Base-by-base conservation (phyloP, 1,140 invertebrate genomes). In the Melitaea cinxia region DNA sequence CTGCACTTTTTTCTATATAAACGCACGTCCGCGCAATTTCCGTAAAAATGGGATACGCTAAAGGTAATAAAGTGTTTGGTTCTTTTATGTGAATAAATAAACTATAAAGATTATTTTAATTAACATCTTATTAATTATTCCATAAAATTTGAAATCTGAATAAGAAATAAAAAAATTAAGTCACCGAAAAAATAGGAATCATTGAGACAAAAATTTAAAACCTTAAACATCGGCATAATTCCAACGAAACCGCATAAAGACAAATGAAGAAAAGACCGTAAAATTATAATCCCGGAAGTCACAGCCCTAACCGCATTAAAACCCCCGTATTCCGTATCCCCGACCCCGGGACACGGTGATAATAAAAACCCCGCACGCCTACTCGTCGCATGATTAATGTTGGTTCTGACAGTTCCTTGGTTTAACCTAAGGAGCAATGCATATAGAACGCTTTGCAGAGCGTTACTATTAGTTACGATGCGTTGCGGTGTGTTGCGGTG, bases 321-420 rank as follows among this genome's bases (percentile, higher is more conserved):
- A 7, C 60, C 60, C 52, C 39, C n/a, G n/a, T n/a, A n/a, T n/a
- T n/a, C 47, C 24, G 50, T 19, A 42, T 53, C 52, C 60, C 26
- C 35, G 26, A 39, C 24, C 42, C 49, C 39, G 47, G 35, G 50
- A 62, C 60, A 63, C 53, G 17, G 45, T n/a, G 52, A 63, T 63
- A 63, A 63, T 55, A 63, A 68, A 56, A 68, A 65, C 63, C 47
- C 24, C 35, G 37, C 35, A 42, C 39, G 37, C 61, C 52, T 58
- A 58, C 56, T 54, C 59, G 45, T 59, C 56, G 17, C 59, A 58
- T 68, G 66, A 68, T 68, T 59, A 68, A 62, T 68, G 54, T 19
- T 24, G 37, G 21, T 14, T 33, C 56, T 63, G 61, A 63, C 61
- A 56, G 35, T 42, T 39, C 56, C 39, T 45, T 17, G 23, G 39